These are phyloP conservation scores for Pharmacophagus antenor DNA, from an alignment of 2,888 invertebrate genomes.

Conservation along the genomic window DNA sequence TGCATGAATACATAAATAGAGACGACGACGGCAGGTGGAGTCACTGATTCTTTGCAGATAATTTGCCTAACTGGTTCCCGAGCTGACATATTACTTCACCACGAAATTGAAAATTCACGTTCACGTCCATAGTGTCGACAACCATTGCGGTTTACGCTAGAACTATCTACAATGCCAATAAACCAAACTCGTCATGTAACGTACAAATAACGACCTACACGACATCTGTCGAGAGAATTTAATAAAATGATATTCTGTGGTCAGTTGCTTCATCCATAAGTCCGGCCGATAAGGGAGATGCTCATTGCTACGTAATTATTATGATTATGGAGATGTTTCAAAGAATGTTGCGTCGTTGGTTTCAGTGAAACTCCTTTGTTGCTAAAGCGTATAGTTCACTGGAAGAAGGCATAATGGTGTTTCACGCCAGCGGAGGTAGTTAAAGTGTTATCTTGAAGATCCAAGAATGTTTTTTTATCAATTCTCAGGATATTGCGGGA, in stretches of 20 bases:
- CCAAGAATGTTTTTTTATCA: conserved; percentile 28
- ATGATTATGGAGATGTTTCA: conserved; percentile 65
- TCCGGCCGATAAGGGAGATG: conserved; percentile 57
- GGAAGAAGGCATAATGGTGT: conserved; percentile 18
- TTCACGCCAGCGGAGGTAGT: conserved; percentile 21
- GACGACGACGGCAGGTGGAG: conserved; percentile 65
- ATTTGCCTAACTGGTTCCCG: conserved; percentile 75
- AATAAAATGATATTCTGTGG: conserved; percentile 45
- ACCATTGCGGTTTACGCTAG: conserved; percentile 38
- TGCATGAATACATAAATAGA: conserved; percentile 52
- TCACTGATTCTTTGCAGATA: conserved; percentile 71
- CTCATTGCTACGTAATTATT: conserved; percentile 69
- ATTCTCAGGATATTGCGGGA: conserved; percentile 28
- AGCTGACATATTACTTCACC: conserved; percentile 55
- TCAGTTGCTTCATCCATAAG: conserved; percentile 56
- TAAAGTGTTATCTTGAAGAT: conserved; percentile 28
- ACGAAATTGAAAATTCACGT: conserved; percentile 32
- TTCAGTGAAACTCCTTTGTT: conserved; percentile 40
- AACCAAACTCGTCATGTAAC: conserved; percentile 31
- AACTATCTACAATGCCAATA: background rate
- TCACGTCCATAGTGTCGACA: conserved; percentile 12
- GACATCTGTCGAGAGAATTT: conserved; percentile 26
- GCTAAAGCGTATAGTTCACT: conserved; percentile 32
- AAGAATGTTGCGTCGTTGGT: conserved; percentile 49
- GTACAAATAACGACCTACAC: conserved; percentile 1